These are phyloP conservation scores for Choloepus didactylus DNA, from an alignment of 2,797 vertebrate species.

Conservation along the genomic window DNA sequence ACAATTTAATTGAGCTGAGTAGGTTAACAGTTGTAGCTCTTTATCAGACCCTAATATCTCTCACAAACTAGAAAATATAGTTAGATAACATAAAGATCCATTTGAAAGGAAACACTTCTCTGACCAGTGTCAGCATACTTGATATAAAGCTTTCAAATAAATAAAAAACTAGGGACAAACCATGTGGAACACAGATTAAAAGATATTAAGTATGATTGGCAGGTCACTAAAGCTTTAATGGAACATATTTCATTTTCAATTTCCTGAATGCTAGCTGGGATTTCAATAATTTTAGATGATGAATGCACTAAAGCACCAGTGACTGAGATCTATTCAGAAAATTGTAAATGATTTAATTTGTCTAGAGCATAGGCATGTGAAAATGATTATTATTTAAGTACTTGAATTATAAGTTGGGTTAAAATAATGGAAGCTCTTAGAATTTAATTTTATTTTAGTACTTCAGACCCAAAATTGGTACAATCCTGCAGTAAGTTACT, in stretches of 20 bases:
- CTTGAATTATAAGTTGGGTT: not conserved
- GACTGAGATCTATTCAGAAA: not conserved
- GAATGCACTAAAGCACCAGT: not conserved
- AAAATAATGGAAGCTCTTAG: not conserved
- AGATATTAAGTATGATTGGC: not conserved
- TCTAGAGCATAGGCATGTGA: not conserved
- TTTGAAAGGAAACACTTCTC: not conserved
- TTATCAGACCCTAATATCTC: not conserved
- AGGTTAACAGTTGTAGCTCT: not conserved
- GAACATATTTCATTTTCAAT: not conserved
- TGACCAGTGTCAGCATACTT: not conserved
- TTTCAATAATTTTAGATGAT: not conserved
- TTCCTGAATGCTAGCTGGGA: not conserved
- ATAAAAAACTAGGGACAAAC: not conserved
- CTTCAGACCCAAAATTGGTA: not conserved
- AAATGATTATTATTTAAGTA: not conserved
- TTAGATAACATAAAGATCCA: not conserved
- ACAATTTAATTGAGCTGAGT: not conserved
- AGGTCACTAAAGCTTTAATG: conserved; percentile 1
- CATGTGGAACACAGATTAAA: not conserved
- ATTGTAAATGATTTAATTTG: not conserved
- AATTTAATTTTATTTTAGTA: not conserved
- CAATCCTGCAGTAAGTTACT: not conserved
- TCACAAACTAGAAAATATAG: not conserved
- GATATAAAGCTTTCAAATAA: not conserved